Percentiles rank a stretch among this genome's conserved stretches.
Evolutionary conservation across 2,888 invertebrate species (phyloP).

Genomic region (Hydrotaea diabolus): DNA sequence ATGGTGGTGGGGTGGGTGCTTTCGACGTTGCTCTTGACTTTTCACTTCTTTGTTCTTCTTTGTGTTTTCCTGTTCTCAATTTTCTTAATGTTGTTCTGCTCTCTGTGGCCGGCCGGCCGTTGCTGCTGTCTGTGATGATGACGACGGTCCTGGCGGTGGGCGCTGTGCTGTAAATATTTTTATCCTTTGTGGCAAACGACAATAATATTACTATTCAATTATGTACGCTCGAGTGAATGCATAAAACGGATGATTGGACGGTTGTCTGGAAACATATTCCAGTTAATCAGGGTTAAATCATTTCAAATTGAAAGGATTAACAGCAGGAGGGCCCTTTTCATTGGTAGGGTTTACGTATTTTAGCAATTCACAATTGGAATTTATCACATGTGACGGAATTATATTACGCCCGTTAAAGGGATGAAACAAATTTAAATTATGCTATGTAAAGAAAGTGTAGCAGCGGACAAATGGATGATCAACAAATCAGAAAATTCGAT

Average conservation of each 20-base stretch:
- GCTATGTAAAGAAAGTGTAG: too few species aligned
- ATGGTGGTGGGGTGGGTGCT: conserved; percentile 5
- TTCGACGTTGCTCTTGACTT: not conserved
- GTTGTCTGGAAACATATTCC: conserved; percentile 41
- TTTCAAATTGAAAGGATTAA: conserved; percentile 61
- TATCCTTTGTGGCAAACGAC: conserved; percentile 50
- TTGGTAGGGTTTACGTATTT: not conserved
- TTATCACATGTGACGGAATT: too few species aligned
- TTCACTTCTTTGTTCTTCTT: not conserved
- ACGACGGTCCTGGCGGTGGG: not conserved
- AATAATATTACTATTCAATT: conserved; percentile 63
- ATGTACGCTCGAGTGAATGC: conserved; percentile 55
- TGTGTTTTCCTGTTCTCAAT: not conserved
- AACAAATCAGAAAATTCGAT: too few species aligned
- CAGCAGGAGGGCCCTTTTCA: not conserved
- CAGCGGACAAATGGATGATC: too few species aligned
- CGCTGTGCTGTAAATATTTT: conserved; percentile 25
- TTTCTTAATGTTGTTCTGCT: not conserved
- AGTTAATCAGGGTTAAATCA: conserved; percentile 64
- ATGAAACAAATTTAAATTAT: too few species aligned
- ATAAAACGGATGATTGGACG: conserved; percentile 7
- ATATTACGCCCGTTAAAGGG: too few species aligned
- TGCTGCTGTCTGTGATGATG: too few species aligned
- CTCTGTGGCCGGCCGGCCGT: too few species aligned
- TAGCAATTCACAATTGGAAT: too few species aligned